Percentiles rank a stretch among this genome's conserved stretches.
phyloP scores from a whole-genome alignment of 1,140 invertebrate genomes.

The Camponotus floridanus region DNA sequence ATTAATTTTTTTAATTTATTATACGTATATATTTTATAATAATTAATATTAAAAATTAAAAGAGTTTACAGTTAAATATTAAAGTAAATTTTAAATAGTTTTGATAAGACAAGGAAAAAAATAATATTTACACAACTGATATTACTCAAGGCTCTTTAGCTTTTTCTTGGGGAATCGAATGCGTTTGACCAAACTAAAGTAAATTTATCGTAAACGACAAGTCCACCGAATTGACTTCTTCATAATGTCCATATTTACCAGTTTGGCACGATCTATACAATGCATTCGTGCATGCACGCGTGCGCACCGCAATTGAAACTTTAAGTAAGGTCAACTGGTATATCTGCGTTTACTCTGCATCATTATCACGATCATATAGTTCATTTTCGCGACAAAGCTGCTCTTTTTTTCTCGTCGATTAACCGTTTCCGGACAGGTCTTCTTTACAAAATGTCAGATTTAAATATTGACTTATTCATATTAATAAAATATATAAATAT shows the following conservation, averaged over 20 bases:
- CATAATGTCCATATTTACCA: constrained; percentile 29
- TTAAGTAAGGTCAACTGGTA: constrained; percentile 79
- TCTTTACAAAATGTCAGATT: neutral
- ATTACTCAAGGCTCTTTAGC: neutral
- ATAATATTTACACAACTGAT: neutral
- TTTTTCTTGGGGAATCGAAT: neutral
- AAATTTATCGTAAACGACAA: constrained; percentile 38
- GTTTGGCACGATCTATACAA: constrained; percentile 23
- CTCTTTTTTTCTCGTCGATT: constrained; percentile 2
- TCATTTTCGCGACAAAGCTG: constrained; percentile 20
- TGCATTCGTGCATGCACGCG: neutral
- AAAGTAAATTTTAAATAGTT: neutral
- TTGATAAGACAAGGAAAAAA: neutral
- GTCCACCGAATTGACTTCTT: constrained; percentile 55
- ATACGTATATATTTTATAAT: neutral
- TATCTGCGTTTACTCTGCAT: constrained; percentile 64
- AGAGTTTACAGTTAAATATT: neutral
- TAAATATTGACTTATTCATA: neutral
- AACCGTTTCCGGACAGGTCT: neutral
- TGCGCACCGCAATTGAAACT: constrained; percentile 68
- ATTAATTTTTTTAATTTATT: neutral
- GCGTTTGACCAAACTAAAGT: neutral
- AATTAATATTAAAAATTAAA: neutral
- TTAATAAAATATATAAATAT: too few species aligned
- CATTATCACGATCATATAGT: neutral